Conservation (phyloP, 2,888 invertebrate genomes). For the Seladonia tumulorum region DNA sequence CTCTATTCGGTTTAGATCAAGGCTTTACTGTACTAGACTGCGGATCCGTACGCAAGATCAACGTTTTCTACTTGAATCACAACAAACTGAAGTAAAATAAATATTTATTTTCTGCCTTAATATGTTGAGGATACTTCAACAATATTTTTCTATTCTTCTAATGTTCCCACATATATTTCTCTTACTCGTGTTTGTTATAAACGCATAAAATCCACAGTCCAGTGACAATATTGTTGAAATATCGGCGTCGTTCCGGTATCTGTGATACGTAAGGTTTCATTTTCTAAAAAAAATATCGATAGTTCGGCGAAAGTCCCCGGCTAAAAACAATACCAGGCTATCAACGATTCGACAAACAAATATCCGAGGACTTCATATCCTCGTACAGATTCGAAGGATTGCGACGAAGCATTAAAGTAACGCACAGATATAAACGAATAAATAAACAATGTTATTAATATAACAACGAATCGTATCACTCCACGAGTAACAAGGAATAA, state of each 20-base stretch:
- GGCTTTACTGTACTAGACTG: no score
- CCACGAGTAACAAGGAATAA: slow-evolving; percentile 41
- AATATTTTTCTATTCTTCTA: not conserved
- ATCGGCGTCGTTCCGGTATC: not conserved
- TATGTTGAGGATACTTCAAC: no score
- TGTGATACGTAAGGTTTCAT: not conserved
- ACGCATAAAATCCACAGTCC: not conserved
- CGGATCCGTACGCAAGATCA: no score
- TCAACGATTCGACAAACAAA: not conserved
- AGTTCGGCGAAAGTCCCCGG: not conserved
- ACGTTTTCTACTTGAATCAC: no score
- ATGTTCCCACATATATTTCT: not conserved
- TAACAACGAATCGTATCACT: slow-evolving; percentile 15
- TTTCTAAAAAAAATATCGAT: not conserved
- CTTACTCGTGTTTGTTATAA: not conserved
- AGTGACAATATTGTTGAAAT: not conserved
- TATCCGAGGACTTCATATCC: not conserved
- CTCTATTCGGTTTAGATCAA: no score
- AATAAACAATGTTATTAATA: slow-evolving; percentile 23
- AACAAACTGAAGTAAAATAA: no score
- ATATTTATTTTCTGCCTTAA: no score
- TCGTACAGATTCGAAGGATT: slow-evolving; percentile 18
- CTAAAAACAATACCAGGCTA: not conserved
- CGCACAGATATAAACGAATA: not conserved
- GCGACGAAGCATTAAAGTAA: slow-evolving; percentile 4